These are phyloP conservation scores for Epinotia nisella DNA, from an alignment of 2,888 invertebrate species.

Conservation along the genomic window DNA sequence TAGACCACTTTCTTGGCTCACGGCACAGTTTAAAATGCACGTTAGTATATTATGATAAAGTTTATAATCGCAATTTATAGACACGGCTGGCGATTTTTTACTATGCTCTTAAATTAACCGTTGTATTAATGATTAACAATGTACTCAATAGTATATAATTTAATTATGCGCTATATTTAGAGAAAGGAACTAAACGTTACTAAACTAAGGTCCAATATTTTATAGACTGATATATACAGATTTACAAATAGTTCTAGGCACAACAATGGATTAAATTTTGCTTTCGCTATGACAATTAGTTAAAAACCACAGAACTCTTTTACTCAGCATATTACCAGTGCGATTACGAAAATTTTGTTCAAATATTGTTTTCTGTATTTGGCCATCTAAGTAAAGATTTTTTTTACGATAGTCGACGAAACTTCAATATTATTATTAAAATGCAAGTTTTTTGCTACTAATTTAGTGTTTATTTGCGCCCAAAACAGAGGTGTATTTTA, in stretches of 20 bases:
- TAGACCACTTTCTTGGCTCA: no score
- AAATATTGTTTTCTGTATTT: neutral
- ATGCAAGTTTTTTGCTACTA: neutral
- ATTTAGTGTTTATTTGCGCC: no score
- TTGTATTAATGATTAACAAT: neutral
- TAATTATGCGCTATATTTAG: constrained; percentile 1
- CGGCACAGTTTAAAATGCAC: neutral
- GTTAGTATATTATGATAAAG: neutral
- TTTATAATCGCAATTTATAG: neutral
- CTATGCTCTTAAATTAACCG: neutral
- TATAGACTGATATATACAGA: neutral
- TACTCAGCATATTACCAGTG: neutral
- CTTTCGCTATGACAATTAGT: neutral
- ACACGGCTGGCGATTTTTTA: neutral
- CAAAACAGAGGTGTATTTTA: neutral
- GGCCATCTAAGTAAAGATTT: no score
- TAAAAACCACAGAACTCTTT: neutral
- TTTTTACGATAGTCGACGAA: neutral
- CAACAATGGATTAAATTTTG: no score
- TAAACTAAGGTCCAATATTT: neutral
- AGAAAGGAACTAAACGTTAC: neutral
- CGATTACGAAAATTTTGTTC: neutral
- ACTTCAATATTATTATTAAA: neutral
- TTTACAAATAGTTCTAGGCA: neutral
- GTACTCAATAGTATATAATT: neutral